These are phyloP conservation scores for Lithodes maja DNA, from an alignment of 2,888 invertebrate species.

Conservation along the genomic window DNA sequence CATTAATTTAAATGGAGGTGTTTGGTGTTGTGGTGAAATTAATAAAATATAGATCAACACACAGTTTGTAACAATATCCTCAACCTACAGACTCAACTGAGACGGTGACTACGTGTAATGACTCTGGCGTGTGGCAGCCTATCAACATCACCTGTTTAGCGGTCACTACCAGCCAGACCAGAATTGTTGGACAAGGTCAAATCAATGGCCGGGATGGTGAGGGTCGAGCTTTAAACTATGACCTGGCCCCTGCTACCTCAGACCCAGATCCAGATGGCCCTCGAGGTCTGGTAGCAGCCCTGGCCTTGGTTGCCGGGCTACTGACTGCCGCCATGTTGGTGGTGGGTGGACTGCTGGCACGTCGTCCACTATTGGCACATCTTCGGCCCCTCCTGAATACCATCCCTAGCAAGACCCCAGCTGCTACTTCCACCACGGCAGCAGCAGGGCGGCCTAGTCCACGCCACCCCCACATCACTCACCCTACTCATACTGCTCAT, in stretches of 20 bases:
- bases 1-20: no score
- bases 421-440: slow-evolving; percentile 3
- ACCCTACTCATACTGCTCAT: not conserved
- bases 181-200: slow-evolving; percentile 20
- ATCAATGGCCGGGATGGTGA: slow-evolving; percentile 16
- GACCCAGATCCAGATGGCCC: slow-evolving; percentile 22
- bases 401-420: slow-evolving; percentile 38
- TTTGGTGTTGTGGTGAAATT: no score
- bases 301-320: slow-evolving; percentile 60
- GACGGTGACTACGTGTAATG: slow-evolving; percentile 71
- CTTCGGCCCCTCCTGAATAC: slow-evolving; percentile 44
- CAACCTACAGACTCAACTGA: slow-evolving; percentile 67
- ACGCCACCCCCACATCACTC: not conserved
- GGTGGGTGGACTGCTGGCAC: slow-evolving; percentile 48
- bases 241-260: slow-evolving; percentile 22
- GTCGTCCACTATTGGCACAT: slow-evolving; percentile 48
- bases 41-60: no score
- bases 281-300: slow-evolving; percentile 49
- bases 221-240: slow-evolving; percentile 47
- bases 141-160: slow-evolving; percentile 71
- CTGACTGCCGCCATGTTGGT: slow-evolving; percentile 62
- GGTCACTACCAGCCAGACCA: slow-evolving; percentile 24
- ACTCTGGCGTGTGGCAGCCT: slow-evolving; percentile 71
- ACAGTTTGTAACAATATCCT: not conserved
- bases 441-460: not conserved